Evolutionary conservation across 2,797 vertebrate genomes (phyloP).

Genomic region (Chrosomus eos): DNA sequence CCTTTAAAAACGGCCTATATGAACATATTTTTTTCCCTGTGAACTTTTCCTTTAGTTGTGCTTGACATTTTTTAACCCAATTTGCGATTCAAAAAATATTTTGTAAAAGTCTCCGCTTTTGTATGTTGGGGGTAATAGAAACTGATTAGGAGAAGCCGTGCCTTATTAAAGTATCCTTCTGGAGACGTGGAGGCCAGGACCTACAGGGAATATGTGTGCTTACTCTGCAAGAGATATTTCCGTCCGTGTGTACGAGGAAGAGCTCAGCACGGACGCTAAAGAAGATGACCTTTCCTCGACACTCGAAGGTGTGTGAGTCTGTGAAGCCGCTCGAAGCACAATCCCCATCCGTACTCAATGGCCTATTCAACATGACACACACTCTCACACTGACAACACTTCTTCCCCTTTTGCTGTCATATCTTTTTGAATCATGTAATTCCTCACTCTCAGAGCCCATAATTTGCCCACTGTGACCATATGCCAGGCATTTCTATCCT

Average conservation of each 20-base stretch:
- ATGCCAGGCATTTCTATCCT: slow-evolving; percentile 62
- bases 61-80: no score
- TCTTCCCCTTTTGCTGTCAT: slow-evolving; percentile 44
- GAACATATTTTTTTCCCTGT: no score
- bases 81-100: no score
- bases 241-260: background rate
- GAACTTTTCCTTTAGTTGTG: no score
- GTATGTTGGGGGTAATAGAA: slow-evolving; percentile 2
- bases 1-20: no score
- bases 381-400: slow-evolving; percentile 21
- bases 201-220: slow-evolving; percentile 17
- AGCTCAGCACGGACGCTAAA: background rate
- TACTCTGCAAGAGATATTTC: slow-evolving; percentile 17
- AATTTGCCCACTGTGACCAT: slow-evolving; percentile 50
- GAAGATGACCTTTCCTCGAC: slow-evolving; percentile 47
- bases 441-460: slow-evolving; percentile 40
- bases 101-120: background rate
- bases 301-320: slow-evolving; percentile 40
- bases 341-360: slow-evolving; percentile 35
- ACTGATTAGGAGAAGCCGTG: background rate
- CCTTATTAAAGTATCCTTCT: slow-evolving; percentile 7
- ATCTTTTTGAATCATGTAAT: slow-evolving; percentile 60
- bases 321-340: slow-evolving; percentile 35
- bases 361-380: slow-evolving; percentile 39
- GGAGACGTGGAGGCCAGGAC: slow-evolving; percentile 17